These are phyloP conservation scores for Zosterops lateralis DNA, from an alignment of 2,113 vertebrate genomes.

Conservation along the genomic window DNA sequence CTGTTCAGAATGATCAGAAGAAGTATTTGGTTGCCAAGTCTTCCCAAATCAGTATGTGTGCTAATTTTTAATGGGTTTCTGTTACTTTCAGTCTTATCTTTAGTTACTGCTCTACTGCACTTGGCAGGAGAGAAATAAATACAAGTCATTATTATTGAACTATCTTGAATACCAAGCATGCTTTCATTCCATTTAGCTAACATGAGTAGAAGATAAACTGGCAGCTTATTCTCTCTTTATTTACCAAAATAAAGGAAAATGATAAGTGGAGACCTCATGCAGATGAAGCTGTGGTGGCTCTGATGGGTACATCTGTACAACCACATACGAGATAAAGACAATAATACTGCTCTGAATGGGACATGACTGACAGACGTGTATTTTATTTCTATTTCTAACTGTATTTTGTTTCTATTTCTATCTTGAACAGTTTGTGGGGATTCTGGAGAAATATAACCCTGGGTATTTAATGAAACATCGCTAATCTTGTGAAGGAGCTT, in stretches of 20 bases:
- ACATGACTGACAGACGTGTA: neutral
- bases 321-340: neutral
- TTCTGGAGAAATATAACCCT: neutral
- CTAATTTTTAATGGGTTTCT: neutral
- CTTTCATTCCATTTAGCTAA: conserved; percentile 15
- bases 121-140: conserved; percentile 22
- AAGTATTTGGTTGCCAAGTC: neutral
- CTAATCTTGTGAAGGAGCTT: neutral
- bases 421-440: neutral
- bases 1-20: neutral
- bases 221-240: neutral
- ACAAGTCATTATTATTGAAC: neutral
- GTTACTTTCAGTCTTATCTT: conserved; percentile 18
- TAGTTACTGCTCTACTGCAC: neutral
- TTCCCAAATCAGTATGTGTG: neutral
- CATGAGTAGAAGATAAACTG: neutral
- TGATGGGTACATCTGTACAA: neutral
- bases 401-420: neutral
- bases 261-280: neutral
- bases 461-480: neutral
- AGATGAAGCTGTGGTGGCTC: neutral
- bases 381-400: neutral
- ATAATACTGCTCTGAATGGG: neutral
- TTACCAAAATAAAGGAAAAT: neutral
- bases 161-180: neutral